Conservation (phyloP, 2,888 invertebrate genomes). For the Drosophila flavopinicola region DNA sequence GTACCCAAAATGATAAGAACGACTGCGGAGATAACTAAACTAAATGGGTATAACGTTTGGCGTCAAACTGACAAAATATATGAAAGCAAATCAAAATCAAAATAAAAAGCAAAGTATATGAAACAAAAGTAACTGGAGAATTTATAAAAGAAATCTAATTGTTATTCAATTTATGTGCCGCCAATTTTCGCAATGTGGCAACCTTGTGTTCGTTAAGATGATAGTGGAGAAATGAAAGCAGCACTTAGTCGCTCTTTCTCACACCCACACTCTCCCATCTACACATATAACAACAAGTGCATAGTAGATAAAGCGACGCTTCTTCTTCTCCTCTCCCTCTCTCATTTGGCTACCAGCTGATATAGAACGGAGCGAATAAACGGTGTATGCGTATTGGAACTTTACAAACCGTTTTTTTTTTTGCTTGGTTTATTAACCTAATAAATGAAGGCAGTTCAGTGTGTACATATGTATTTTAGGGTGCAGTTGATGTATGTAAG, state of each 20-base stretch:
- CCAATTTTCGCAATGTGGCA: conserved; percentile 36
- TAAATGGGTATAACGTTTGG: conserved; percentile 1
- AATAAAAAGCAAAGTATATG: not conserved
- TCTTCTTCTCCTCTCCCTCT: conserved; percentile 4
- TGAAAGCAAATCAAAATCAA: not conserved
- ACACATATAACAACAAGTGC: not conserved
- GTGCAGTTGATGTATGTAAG: conserved; percentile 14
- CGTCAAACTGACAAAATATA: not conserved
- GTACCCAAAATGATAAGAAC: conserved; percentile 39
- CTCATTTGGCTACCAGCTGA: conserved; percentile 18
- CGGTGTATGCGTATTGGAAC: conserved; percentile 3
- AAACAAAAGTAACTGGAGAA: not conserved
- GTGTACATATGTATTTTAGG: conserved; percentile 1
- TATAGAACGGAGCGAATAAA: conserved; percentile 12
- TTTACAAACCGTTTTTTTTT: conserved; percentile 1
- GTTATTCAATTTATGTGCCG: conserved; percentile 3
- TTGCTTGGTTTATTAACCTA: conserved; percentile 1
- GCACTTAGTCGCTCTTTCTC: conserved; percentile 1
- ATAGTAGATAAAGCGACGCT: conserved; percentile 4
- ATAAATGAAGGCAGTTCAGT: not conserved
- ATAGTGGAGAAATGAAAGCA: conserved; percentile 36
- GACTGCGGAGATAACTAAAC: conserved; percentile 27
- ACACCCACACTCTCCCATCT: not conserved
- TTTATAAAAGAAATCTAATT: not conserved
- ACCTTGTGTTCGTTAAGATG: conserved; percentile 24